phyloP scores from a whole-genome alignment of 1,140 invertebrate genomes.

The Drosophila pseudoananassae region DNA sequence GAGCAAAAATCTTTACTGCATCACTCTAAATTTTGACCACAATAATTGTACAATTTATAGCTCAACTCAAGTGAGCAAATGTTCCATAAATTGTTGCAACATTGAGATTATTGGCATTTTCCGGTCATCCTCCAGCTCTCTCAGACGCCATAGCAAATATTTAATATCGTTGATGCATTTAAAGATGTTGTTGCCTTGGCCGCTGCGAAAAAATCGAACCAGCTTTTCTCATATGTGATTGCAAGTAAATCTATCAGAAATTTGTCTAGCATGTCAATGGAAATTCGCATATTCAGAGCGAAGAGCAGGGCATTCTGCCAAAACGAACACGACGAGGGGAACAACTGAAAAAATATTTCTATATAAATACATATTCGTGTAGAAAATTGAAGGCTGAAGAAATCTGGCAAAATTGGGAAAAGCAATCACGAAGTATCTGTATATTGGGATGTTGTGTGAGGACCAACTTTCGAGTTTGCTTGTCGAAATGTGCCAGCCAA shows the following conservation, averaged over 20 bases:
- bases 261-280: conserved; percentile 41
- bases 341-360: conserved; percentile 27
- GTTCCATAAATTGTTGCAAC: conserved; percentile 26
- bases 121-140: neutral
- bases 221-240: conserved; percentile 10
- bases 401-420: conserved; percentile 54
- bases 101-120: conserved; percentile 34
- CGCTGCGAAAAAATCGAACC: conserved; percentile 25
- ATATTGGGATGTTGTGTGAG: conserved; percentile 48
- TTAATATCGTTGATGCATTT: conserved; percentile 49
- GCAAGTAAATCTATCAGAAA: conserved; percentile 45
- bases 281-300: conserved; percentile 26
- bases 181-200: neutral
- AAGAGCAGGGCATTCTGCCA: conserved; percentile 36
- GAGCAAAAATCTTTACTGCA: too few species aligned
- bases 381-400: conserved; percentile 34
- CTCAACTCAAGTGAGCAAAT: neutral
- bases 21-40: neutral
- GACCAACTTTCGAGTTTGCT: conserved; percentile 2
- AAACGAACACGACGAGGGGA: conserved; percentile 5
- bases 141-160: conserved; percentile 32
- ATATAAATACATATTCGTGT: conserved; percentile 11
- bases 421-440: conserved; percentile 44
- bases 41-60: neutral
- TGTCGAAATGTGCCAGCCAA: conserved; percentile 9